Conservation (phyloP, 2,888 invertebrate species). For the Oligia strigilis region DNA sequence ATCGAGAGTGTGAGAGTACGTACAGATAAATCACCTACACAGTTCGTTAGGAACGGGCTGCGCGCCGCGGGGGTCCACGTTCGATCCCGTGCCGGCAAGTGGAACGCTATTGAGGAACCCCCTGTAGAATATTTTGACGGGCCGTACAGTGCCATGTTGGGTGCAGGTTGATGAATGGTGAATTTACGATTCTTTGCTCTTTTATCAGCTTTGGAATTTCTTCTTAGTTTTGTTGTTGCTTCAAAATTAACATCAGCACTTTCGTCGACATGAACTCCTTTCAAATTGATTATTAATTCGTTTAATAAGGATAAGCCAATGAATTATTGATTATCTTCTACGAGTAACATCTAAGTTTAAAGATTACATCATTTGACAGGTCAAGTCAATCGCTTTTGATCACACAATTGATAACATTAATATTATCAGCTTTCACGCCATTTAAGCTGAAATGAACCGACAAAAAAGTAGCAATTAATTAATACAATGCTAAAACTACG, state of each 20-base stretch:
- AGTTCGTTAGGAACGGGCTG: slow-evolving; percentile 88
- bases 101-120: slow-evolving; percentile 84
- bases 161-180: slow-evolving; percentile 81
- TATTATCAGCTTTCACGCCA: slow-evolving; percentile 56
- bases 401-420: slow-evolving; percentile 46
- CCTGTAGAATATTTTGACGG: slow-evolving; percentile 89
- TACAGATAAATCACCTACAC: slow-evolving; percentile 75
- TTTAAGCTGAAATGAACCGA: slow-evolving; percentile 37
- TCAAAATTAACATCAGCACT: slow-evolving; percentile 12
- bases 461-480: slow-evolving; percentile 52
- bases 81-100: slow-evolving; percentile 86
- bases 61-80: slow-evolving; percentile 85
- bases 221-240: slow-evolving; percentile 20
- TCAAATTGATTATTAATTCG: slow-evolving; percentile 31
- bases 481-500: slow-evolving; percentile 52
- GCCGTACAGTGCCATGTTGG: slow-evolving; percentile 81
- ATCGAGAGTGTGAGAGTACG: slow-evolving; percentile 80
- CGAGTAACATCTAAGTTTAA: slow-evolving; percentile 24
- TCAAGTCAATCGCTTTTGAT: slow-evolving; percentile 38
- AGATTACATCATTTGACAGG: slow-evolving; percentile 52
- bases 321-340: slow-evolving; percentile 39
- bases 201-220: slow-evolving; percentile 49
- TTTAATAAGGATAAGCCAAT: slow-evolving; percentile 28
- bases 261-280: slow-evolving; percentile 23
- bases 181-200: slow-evolving; percentile 59